Evolutionary conservation across 37 sponge, comb jelly and placozoan species (phyloP).

Genomic region (Chondrosia reniformis): DNA sequence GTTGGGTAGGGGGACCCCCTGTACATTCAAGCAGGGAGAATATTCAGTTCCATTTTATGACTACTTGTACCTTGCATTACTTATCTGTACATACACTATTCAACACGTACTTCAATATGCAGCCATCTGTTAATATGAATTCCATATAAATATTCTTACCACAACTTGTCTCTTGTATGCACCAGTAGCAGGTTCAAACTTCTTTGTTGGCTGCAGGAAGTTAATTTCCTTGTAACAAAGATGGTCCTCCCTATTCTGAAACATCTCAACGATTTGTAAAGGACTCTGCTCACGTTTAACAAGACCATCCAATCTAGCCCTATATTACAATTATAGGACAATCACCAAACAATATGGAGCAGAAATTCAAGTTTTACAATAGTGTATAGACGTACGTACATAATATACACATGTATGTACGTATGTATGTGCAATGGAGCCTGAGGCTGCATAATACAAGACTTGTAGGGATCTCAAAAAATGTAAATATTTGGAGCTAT

Average conservation of each 20-base stretch:
- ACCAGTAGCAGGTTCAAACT: slow-evolving; percentile 51
- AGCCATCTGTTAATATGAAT: too few relatives aligned
- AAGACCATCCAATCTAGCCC: slow-evolving; percentile 91
- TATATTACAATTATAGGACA: too few relatives aligned
- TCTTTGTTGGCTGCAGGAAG: slow-evolving; percentile 48
- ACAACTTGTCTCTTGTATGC: slow-evolving; percentile 33
- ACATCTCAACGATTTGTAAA: slow-evolving; percentile 74
- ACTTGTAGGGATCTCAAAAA: too few relatives aligned
- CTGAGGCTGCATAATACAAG: neutral
- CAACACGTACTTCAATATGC: too few relatives aligned
- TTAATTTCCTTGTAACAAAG: slow-evolving; percentile 62
- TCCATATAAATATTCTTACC: slow-evolving; percentile 29
- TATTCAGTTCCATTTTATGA: too few relatives aligned
- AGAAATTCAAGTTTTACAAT: neutral
- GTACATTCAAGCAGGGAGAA: too few relatives aligned
- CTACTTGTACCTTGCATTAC: too few relatives aligned
- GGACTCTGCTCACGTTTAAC: slow-evolving; percentile 58
- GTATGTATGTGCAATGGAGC: neutral
- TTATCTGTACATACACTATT: too few relatives aligned
- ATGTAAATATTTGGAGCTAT: too few relatives aligned
- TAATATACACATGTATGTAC: neutral
- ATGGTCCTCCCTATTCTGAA: slow-evolving; percentile 67
- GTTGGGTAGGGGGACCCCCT: too few relatives aligned
- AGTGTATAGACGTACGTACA: neutral
- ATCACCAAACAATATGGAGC: too few relatives aligned